Evolutionary conservation across 2,797 vertebrate genomes (phyloP), one percentile per base, ranked within the genome.

Genomic region (Pipistrellus nathusii): DNA sequence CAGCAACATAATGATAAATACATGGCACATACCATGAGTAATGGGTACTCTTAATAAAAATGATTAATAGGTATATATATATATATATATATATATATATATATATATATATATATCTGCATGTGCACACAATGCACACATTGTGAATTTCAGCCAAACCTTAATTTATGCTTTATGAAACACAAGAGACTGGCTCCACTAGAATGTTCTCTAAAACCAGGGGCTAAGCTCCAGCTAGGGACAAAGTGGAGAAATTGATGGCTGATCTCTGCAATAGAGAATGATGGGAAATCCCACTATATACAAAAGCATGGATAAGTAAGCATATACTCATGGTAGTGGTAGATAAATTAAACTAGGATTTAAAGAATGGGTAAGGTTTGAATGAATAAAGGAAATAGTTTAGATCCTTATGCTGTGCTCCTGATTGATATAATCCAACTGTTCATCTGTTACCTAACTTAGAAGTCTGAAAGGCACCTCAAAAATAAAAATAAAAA

Each of bases 111-210:
- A 72, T 57, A 44, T 44, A 51, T 27, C 23, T 44, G 76, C 55
- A 89, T 88, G 38, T 59, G 11, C 30, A 82, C 6, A 82, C 8
- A 35, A 38, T 53, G 13, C 30, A 82, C 10, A 85, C 11, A 35
- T 18, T 88, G 27, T 72, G 15, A 76, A 23, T 44, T 91, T 83
- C 68, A 57, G 71, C 27, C 62, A 48, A 27, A 82, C 10, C 17
- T 84, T 95, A 91, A 92, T 62, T 84, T 94, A 80, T 90, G 14
- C 30, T 95, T 91, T 90, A 35, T 91, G 73, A 94, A 94, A 89
- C n/a, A 53, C 11, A 66, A 53, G 66, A 93, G 32, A 72, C 9
- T 77, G 27, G 30, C 30, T 81, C 55, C 38, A 91, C 13, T 91
- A 51, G 8, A 83, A 93, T 51, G 3, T 71, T 89, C 6, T 92